Evolutionary conservation across 2,113 vertebrate genomes (phyloP).

Genomic region (Trematomus loennbergii): DNA sequence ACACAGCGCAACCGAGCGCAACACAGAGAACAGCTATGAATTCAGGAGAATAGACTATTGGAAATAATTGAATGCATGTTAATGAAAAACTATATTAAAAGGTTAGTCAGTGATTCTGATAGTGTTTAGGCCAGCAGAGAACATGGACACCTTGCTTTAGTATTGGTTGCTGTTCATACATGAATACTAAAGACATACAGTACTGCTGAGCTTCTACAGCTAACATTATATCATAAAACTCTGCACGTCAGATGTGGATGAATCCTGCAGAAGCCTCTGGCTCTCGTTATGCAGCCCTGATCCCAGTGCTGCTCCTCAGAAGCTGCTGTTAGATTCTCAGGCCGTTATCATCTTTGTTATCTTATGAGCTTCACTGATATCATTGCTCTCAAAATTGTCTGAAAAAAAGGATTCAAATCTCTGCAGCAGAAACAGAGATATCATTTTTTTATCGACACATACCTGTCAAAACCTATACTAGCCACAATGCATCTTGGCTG

Average conservation of each 20-base stretch:
- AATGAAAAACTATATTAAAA: no score
- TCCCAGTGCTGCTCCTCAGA: not conserved
- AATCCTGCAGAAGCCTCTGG: slow-evolving; percentile 25
- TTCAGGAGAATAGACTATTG: no score
- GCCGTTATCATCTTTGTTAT: no score
- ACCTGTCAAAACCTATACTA: not conserved
- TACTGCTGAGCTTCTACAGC: not conserved
- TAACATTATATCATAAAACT: not conserved
- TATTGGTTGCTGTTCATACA: no score
- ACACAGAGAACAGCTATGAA: no score
- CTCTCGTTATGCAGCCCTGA: slow-evolving; percentile 24
- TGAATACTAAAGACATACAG: no score
- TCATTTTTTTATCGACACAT: not conserved
- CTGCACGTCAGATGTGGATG: not conserved
- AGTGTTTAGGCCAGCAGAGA: no score
- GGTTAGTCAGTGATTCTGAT: no score
- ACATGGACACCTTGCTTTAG: no score
- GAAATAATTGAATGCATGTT: no score
- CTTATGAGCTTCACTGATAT: not conserved
- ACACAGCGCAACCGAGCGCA: no score
- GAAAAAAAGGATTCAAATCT: not conserved
- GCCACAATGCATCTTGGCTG: not conserved
- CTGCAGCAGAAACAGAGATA: not conserved
- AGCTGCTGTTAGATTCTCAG: not conserved
- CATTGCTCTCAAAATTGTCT: not conserved